Evolutionary conservation across 2,888 invertebrate species (phyloP), one percentile per base, ranked within the genome.

Genomic region (Fragum whitleyi): DNA sequence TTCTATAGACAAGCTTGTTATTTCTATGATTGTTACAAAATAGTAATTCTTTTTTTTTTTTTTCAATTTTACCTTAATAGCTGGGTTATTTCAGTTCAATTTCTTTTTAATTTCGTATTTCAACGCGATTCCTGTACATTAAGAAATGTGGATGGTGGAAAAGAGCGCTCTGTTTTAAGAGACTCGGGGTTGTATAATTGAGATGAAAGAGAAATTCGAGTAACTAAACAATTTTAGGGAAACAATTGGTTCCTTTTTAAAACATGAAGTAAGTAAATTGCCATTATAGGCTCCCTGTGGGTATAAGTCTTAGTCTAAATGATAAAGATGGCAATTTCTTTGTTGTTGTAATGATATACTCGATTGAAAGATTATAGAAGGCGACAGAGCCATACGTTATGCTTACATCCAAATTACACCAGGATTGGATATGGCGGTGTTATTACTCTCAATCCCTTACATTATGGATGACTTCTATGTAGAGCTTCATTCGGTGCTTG

Each of bases 361-460:
- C 62, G 62, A 36, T 62, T n/a, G 62, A 36, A 36, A 62, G n/a
- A 36, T 62, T 19, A 19, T 32, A n/a, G 21, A 26, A 36, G 19
- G 62, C 32, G 62, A 62, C 62, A 62, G 14, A 32, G 5, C 62
- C 62, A 62, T 62, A 62, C 21, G 62, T 62, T 62, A 62, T 62
- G n/a, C 36, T 62, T 62, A 62, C 62, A 21, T 62, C 32, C 62
- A 62, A 32, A 62, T 62, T 62, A 62, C 32, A 16, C 62, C 14
- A n/a, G 36, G 62, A 36, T 21, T n/a, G 36, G 62, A 62, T 32
- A 29, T 36, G 36, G 29, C 9, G 19, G 2, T 3, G 36, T n/a
- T 32, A 32, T 61, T 62, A 32, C 32, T 36, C 9, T 36, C 3
- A 36, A 36, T 36, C 32, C n/a, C 9, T 36, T 36, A 3, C 32